Base-by-base conservation (phyloP, 2,113 vertebrate species). In the Elephantulus edwardii region DNA sequence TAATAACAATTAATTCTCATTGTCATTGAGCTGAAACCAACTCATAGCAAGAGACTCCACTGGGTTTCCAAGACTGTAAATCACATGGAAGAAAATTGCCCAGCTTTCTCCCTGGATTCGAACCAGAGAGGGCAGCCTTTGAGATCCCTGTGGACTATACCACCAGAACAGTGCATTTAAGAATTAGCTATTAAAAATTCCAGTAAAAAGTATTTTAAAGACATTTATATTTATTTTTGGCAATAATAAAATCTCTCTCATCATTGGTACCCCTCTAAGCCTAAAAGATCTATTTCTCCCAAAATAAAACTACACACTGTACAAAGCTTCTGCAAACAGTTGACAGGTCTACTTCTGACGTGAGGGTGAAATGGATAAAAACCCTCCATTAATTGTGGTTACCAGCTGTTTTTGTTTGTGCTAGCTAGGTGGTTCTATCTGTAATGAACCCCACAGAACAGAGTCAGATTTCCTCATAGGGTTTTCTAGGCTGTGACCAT, bases 331-430 rank as follows among this genome's bases (percentile, higher is more conserved):
- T 76, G 22, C 26, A 79, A 92, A 79, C 7, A 48, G 26, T 22
- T 89, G 33, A 58, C n/a, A 83, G 90, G 95, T 78, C 7, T 82
- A 46, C 71, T 76, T 90, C 86, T 92, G 81, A 87, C 26, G 14
- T 28, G 35, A 22, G 92, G 30, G n/a, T 66, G 40, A 91, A 91
- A 82, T 42, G 38, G 10, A 28, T 68, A 74, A 74, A 90, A 42
- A 89, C 30, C 44, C 28, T 95, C 6, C 58, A 66, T 44, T 90
- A 70, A 62, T 44, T 71, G 17, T 48, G 38, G 22, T 68, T 20
- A 22, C 7, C n/a, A n/a, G n/a, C 24, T 68, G 8, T 38, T 50
- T 50, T 50, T 58, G 56, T 58, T 58, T 58, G 13, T 56, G 54
- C 22, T 56, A 13, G n/a, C n/a, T n/a, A n/a, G n/a, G n/a, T 60